Conservation (phyloP, 2,113 vertebrate genomes). For the Probosciger aterrimus region DNA sequence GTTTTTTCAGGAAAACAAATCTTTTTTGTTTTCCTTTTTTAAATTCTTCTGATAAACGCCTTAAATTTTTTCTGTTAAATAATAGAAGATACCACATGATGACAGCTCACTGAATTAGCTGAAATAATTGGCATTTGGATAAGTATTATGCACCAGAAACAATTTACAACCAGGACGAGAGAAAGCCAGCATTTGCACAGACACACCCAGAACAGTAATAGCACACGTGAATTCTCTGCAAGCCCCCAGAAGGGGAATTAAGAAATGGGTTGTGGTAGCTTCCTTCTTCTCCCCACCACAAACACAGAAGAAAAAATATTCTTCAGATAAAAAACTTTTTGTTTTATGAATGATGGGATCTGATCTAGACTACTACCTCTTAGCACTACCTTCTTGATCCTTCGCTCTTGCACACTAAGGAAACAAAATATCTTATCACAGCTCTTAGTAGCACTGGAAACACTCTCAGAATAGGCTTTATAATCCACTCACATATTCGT, state of each 20-base stretch:
- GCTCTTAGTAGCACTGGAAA: neutral
- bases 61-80: neutral
- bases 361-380: neutral
- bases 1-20: no score
- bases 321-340: neutral
- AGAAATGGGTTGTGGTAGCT: neutral
- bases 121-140: neutral
- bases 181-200: neutral
- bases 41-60: neutral
- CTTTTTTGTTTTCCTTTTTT: neutral
- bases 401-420: neutral
- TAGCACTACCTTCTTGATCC: neutral
- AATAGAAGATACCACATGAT: neutral
- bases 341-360: neutral
- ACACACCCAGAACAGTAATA: neutral
- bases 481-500: neutral
- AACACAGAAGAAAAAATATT: neutral
- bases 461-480: neutral
- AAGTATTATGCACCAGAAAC: neutral
- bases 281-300: rapidly evolving
- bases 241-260: neutral
- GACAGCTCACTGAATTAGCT: neutral
- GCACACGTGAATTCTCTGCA: neutral
- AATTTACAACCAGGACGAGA: neutral
- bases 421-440: neutral